Evolutionary conservation across 2,888 invertebrate species (phyloP), one percentile per base, ranked within the genome.

Genomic region (Drosophila percnosoma): DNA sequence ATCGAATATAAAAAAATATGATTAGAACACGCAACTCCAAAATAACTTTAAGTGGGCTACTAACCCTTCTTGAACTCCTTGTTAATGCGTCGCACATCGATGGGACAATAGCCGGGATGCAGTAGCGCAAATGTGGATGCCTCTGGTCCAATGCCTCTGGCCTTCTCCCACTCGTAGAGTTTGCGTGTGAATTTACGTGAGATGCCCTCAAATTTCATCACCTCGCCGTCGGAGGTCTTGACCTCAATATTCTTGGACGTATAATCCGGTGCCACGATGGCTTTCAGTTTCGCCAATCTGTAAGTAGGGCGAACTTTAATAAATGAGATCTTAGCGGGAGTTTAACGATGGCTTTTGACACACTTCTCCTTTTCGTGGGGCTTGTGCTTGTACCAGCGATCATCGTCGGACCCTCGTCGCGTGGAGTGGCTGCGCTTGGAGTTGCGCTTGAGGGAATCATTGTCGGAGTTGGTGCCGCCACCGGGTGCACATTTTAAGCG

Each of bases 121-220:
- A 97, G 94, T 0, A 97, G 93, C 0, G 97, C 96, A 80, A 97
- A 97, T 0, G 97, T 97, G 1, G 97, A 97, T 0, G 96, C 96
- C 92, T 97, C 97, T 0, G 97, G 97, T 0, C 96, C 96, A 68
- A 97, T 97, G 2, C 97, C 97, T 70, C 96, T 94, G n/a, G 97
- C 96, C 87, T 97, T 97, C 91, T 97, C 97, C 98, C 98, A 98
- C 92, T 98, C 98, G 92, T 97, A 97, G 0, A 98, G 94, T 89
- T 97, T 97, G 33, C 96, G 95, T 0, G 98, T 97, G 92, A 98
- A 98, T 81, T 97, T 97, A 52, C 97, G 95, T 0, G 97, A 97
- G 80, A 98, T 97, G 13, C 95, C 97, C 94, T 97, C 96, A 90
- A 98, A 97, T 90, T 97, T 95, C 91, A 97, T 96, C 38, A 97